These are phyloP conservation scores for Lordiphosa clarofinis DNA, from an alignment of 1,140 invertebrate species.

Conservation along the genomic window DNA sequence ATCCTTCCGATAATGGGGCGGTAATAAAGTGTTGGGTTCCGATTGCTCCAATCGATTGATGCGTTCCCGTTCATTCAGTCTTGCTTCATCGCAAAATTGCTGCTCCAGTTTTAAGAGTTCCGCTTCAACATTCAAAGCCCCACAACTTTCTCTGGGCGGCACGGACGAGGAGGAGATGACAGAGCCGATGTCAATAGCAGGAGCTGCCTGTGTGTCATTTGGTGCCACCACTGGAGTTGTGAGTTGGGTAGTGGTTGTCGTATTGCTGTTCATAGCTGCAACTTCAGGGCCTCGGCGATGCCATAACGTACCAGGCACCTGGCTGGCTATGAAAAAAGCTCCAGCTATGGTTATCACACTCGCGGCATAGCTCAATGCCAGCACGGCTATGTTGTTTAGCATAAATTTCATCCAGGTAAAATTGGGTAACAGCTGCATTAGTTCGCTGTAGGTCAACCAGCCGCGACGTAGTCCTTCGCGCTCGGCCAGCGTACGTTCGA, in stretches of 20 bases:
- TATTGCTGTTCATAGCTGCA: slow-evolving; percentile 1
- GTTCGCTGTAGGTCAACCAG: slow-evolving; percentile 93
- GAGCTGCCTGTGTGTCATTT: slow-evolving; percentile 18
- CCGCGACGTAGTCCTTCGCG: slow-evolving; percentile 87
- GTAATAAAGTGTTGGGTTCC: slow-evolving; percentile 10
- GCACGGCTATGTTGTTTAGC: slow-evolving; percentile 84
- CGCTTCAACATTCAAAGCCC: slow-evolving; percentile 55
- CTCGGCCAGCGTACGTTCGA: slow-evolving; percentile 87
- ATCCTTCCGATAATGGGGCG: slow-evolving; percentile 14
- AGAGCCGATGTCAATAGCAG: slow-evolving; percentile 3
- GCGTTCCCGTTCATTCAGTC: slow-evolving; percentile 37
- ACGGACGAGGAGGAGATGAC: neutral
- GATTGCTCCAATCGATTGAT: slow-evolving; percentile 10
- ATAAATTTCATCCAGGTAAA: slow-evolving; percentile 82
- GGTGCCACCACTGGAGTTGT: slow-evolving; percentile 3
- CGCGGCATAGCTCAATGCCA: slow-evolving; percentile 86
- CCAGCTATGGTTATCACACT: slow-evolving; percentile 86
- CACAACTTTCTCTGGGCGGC: slow-evolving; percentile 33
- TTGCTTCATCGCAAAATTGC: slow-evolving; percentile 52
- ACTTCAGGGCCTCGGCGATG: slow-evolving; percentile 30
- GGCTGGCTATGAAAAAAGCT: slow-evolving; percentile 84
- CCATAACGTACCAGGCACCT: slow-evolving; percentile 81
- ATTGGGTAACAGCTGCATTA: slow-evolving; percentile 83
- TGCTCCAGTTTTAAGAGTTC: slow-evolving; percentile 58
- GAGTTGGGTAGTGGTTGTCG: slow-evolving; percentile 6